Conservation (phyloP, 2,888 invertebrate species). For the Tetranychus truncatus region DNA sequence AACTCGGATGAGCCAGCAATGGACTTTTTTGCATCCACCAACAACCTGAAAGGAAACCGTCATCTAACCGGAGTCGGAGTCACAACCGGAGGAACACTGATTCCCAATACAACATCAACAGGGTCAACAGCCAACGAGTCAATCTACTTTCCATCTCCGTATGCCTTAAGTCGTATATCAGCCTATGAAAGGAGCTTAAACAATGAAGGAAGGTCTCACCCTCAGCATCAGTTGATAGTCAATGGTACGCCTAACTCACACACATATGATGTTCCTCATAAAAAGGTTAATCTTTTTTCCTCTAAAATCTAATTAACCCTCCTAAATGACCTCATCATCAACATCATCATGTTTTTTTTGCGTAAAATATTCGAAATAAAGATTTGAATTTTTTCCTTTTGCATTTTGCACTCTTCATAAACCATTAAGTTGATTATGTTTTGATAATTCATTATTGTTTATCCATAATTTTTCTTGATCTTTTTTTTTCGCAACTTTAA, state of each 20-base stretch:
- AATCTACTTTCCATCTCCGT: conserved; percentile 25
- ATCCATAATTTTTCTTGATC: not conserved
- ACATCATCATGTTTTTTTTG: not conserved
- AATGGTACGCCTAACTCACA: conserved; percentile 9
- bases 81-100: too few species aligned
- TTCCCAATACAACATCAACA: not conserved
- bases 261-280: conserved; percentile 25
- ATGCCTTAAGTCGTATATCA: conserved; percentile 24
- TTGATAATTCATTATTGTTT: not conserved
- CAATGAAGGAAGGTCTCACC: conserved; percentile 18
- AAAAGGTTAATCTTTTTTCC: conserved; percentile 1
- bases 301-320: not conserved
- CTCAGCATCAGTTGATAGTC: not conserved
- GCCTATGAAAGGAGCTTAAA: conserved; percentile 22
- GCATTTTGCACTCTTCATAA: not conserved
- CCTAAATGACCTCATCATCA: not conserved
- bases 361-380: too few species aligned
- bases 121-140: conserved; percentile 18
- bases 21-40: conserved; percentile 9
- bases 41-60: not conserved
- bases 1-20: not conserved
- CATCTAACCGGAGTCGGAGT: conserved; percentile 11
- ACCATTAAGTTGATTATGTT: not conserved
- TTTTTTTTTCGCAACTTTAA: not conserved
- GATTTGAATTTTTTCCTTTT: not conserved